Evolutionary conservation across 2,797 vertebrate species (phyloP).

Genomic region (Gobio occitaniae): DNA sequence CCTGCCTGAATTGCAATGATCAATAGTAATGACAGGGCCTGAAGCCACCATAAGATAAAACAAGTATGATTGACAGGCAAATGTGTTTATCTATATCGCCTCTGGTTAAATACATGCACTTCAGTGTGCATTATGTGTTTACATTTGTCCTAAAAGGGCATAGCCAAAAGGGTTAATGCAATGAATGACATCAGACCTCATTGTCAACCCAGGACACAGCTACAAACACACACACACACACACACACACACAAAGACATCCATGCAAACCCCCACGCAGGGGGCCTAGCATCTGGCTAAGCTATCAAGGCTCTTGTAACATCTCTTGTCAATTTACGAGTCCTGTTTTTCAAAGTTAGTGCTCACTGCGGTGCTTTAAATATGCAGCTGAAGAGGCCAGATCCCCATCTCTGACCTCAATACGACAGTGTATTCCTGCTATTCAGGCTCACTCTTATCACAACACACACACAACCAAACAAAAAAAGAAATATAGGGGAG

Average conservation of each 20-base stretch:
- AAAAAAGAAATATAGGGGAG: slow-evolving; percentile 17
- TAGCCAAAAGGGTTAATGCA: slow-evolving; percentile 17
- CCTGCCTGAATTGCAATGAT: background rate
- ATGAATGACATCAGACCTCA: slow-evolving; percentile 20
- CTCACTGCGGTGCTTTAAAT: slow-evolving; percentile 44
- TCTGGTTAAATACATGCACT: background rate
- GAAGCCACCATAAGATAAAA: slow-evolving; percentile 14
- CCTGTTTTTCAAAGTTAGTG: slow-evolving; percentile 40
- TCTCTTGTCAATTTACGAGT: slow-evolving; percentile 30
- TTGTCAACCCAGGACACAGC: background rate
- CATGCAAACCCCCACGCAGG: background rate
- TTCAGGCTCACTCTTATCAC: slow-evolving; percentile 15
- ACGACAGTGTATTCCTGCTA: background rate
- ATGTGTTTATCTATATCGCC: background rate
- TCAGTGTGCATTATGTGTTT: slow-evolving; percentile 12
- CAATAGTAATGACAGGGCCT: slow-evolving; percentile 11
- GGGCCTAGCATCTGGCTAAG: slow-evolving; percentile 42
- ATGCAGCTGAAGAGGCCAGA: slow-evolving; percentile 31
- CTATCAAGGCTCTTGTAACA: slow-evolving; percentile 17
- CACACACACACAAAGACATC: slow-evolving; percentile 14
- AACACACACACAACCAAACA: background rate
- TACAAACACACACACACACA: slow-evolving; percentile 3
- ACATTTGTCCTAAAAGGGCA: slow-evolving; percentile 2
- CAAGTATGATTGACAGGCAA: slow-evolving; percentile 15
- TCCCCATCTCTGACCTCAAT: slow-evolving; percentile 1